Base-by-base conservation (phyloP, 1,140 invertebrate genomes). In the Solen grandis region DNA sequence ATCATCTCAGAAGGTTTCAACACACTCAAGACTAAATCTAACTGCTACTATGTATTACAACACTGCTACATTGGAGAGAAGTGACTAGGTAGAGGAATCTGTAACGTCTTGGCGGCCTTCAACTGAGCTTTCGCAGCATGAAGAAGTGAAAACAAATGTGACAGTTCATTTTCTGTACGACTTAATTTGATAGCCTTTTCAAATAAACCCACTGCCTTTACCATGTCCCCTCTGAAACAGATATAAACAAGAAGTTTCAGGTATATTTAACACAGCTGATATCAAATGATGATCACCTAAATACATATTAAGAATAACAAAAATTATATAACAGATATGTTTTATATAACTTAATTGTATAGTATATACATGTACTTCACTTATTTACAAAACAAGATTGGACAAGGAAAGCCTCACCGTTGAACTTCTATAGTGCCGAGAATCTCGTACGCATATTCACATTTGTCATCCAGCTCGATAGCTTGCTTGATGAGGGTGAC, bases 381-480 rank as follows among this genome's bases (percentile, higher is more conserved):
- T n/a, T n/a, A n/a, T n/a, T n/a, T n/a, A n/a, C n/a, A n/a, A n/a
- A n/a, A n/a, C n/a, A n/a, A n/a, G n/a, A n/a, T n/a, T n/a, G n/a
- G n/a, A n/a, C n/a, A n/a, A n/a, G n/a, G n/a, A n/a, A n/a, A n/a
- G n/a, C 16, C 59, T 93, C 93, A 97, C 96, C 95, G 95, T 93
- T 98, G 97, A 82, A 98, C 96, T 95, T 98, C 96, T 82, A 99
- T 96, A 1, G 97, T 97, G 80, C 96, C 97, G 62, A 99, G 93
- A 33, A 97, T 98, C 93, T 99, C 97, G 92, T 97, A 98, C 16
- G 96, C 97, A 93, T 98, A 96, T 93, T 97, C 96, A 94, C 97
- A 98, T 92, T 96, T 97, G 31, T 96, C 94, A 93, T 99, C 98
- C 79, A 97, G 93, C 88, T 96, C 94, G 74, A 99, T 95, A 2